Conservation (phyloP, 2,888 invertebrate species). For the Caenorhabditis sinica region DNA sequence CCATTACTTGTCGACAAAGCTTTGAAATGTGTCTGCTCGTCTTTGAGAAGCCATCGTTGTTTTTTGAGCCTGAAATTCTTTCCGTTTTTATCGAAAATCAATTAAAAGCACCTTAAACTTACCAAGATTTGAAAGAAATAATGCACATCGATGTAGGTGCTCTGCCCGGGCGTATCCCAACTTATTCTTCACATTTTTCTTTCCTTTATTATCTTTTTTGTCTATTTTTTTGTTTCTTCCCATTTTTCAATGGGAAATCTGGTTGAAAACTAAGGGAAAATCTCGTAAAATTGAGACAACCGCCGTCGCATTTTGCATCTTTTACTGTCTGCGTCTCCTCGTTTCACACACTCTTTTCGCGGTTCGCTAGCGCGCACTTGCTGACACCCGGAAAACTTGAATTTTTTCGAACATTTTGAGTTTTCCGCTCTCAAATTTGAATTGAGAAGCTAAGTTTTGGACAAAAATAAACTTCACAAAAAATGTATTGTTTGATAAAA, state of each 20-base stretch:
- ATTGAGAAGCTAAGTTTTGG: background rate
- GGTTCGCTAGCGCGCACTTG: conserved; percentile 32
- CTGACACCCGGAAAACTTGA: background rate
- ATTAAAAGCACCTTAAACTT: background rate
- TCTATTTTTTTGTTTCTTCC: conserved; percentile 30
- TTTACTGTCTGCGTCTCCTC: conserved; percentile 39
- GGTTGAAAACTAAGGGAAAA: conserved; percentile 4
- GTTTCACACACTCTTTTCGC: conserved; percentile 12
- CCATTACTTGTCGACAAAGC: conserved; percentile 73
- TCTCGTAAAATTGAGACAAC: conserved; percentile 46
- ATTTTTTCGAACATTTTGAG: background rate
- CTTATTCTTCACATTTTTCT: conserved; percentile 55
- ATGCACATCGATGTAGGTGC: conserved; percentile 58
- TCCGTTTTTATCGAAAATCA: background rate
- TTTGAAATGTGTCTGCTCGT: conserved; percentile 69
- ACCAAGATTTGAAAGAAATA: conserved; percentile 58
- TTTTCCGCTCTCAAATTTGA: background rate
- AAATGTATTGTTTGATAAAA: too few relatives aligned
- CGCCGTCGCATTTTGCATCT: conserved; percentile 4
- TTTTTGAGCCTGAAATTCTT: conserved; percentile 30
- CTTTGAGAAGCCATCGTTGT: conserved; percentile 75
- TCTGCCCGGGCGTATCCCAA: conserved; percentile 55
- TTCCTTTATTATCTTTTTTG: conserved; percentile 11
- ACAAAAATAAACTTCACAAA: too few relatives aligned
- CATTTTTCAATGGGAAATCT: conserved; percentile 13